Base-by-base conservation (phyloP, 2,888 invertebrate species). In the Mechanitis messenoides region DNA sequence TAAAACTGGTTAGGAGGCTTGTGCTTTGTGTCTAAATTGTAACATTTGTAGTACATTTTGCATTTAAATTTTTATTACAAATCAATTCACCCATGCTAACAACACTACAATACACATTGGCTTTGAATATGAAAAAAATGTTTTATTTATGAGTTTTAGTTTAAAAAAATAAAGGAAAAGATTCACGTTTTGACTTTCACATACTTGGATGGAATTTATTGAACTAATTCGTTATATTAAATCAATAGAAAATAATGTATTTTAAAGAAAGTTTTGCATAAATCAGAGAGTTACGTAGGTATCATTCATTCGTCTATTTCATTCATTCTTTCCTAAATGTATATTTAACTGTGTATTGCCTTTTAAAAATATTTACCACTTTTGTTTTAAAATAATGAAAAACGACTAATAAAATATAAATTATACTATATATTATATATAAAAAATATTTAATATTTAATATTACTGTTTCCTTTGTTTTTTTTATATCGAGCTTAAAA, bases 101-200 rank as follows among this genome's bases (percentile, higher is more conserved):
- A 55, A 55, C 56, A 47, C n/a, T 47, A 47, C 47, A 28, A 47
- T 53, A 45, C 28, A 60, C 56, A 60, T 1, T 11, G 20, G 45
- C 56, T 38, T 56, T 35, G 42, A 60, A 60, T 47, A 45, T 55
- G 50, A 31, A 33, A 28, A 28, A 31, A 20, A 59, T 59, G 59
- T 55, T 50, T 55, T 59, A 59, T 59, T 47, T 59, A 59, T 59
- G 55, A 59, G 55, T 35, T 31, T 58, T 28, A 56, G 38, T 38
- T 28, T 47, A 20, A 28, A 47, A 47, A 47, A 47, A 20, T 20
- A 20, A 20, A 47, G 47, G 3, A 28, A 47, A 47, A n/a, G 38
- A 28, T 47, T 47, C 47, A n/a, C 47, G 47, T 47, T 47, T 47
- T 6, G 7, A 47, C 47, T 47, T 47, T 47, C 47, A 28, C 20